Base-by-base conservation (phyloP, 2,113 vertebrate genomes). In the Gila orcuttii region DNA sequence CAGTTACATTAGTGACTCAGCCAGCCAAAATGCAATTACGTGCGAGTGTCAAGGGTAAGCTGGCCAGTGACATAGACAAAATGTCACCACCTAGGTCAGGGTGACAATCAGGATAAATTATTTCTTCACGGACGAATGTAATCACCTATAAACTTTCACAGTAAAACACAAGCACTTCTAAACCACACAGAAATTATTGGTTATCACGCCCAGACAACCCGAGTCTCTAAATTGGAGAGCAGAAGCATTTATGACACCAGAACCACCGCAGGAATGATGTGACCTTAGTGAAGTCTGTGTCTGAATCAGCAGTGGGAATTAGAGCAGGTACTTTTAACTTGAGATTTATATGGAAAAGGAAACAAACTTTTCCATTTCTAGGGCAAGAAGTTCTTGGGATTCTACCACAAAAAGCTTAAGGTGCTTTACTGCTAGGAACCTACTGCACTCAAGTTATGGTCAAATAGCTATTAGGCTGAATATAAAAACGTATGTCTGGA, bases 151-250 rank as follows among this genome's bases (percentile, higher is more conserved):
- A 10, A 39, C 74, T 76, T 17, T 81, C 79, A 33, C 39, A 45
- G 28, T 25, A 13, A 36, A 57, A 71, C 60, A 25, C 12, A 13
- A 33, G 21, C 17, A 62, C 59, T 85, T 75, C 47, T 47, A 21
- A 33, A 36, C 39, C 83, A 39, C 74, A 57, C 19, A 25, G 19
- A 66, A 78, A 50, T 15, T 33, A 50, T 52, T 36, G 25, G 74
- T 78, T 68, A 78, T 85, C 76, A 78, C 57, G 12, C 39, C n/a
- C 42, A 68, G 83, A 68, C 12, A 42, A 85, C 62, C 60, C 31
- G 60, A 68, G 64, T 15, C 19, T 47, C n/a, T 17, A 77, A 28
- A 66, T 50, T 33, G 60, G 42, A 25, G 1, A 15, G 31, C 45
- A 79, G 60, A 68, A 52, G 28, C 36, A 69, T 85, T 85, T 79